Conservation (phyloP, 1,140 invertebrate genomes). For the Meloidogyne exigua region DNA sequence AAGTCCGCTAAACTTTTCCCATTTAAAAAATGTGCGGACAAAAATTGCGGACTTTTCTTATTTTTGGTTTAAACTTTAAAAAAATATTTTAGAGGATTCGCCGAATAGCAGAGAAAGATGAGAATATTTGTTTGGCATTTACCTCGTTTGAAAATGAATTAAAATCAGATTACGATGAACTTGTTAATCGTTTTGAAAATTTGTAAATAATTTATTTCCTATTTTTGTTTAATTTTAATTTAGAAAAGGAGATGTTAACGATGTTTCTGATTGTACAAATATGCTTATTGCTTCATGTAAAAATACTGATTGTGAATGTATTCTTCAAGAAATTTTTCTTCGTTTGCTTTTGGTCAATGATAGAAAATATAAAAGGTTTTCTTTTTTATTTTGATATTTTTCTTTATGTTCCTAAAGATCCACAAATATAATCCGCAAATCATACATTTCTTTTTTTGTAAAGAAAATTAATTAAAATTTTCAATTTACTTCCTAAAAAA, state of each 20-base stretch:
- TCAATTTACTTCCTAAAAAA: neutral
- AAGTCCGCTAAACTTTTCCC: no score
- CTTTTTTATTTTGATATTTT: neutral
- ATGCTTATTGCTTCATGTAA: constrained; percentile 40
- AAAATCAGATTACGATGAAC: constrained; percentile 35
- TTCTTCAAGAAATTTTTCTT: constrained; percentile 34
- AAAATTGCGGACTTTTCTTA: neutral
- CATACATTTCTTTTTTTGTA: no score
- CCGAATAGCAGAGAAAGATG: constrained; percentile 21
- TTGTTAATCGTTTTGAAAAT: constrained; percentile 30
- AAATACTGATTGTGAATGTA: constrained; percentile 34
- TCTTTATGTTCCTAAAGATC: neutral
- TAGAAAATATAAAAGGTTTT: constrained; percentile 37
- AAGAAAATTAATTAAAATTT: no score
- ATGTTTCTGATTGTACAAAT: constrained; percentile 30
- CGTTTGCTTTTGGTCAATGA: constrained; percentile 31
- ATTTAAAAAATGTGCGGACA: neutral
- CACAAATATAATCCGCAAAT: neutral
- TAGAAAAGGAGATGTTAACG: constrained; percentile 32
- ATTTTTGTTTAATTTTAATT: constrained; percentile 11
- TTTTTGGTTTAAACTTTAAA: neutral
- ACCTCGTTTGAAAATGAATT: constrained; percentile 26
- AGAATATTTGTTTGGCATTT: constrained; percentile 25
- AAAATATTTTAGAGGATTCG: constrained; percentile 27
- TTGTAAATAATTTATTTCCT: constrained; percentile 19